phyloP scores from a whole-genome alignment of 2,888 invertebrate species.

The Nephrocerus scutellatus region DNA sequence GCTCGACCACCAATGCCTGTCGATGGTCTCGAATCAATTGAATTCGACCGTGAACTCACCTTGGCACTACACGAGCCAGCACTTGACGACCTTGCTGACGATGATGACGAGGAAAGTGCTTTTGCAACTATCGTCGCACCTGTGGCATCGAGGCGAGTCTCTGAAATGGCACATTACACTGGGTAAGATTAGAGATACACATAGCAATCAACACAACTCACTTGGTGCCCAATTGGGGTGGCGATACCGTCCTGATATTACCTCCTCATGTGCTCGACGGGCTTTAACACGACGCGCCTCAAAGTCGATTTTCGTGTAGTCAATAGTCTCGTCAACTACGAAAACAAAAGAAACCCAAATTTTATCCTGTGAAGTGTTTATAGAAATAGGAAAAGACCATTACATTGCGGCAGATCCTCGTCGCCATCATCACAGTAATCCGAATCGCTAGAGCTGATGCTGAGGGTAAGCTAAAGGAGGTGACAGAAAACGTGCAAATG shows the following conservation, averaged over 20 bases:
- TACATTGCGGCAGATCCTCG: constrained; percentile 41
- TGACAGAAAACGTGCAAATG: constrained; percentile 2
- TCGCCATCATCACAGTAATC: constrained; percentile 46
- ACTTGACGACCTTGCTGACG: constrained; percentile 32
- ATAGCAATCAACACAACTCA: constrained; percentile 21
- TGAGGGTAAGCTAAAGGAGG: constrained; percentile 38
- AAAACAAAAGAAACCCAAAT: not conserved
- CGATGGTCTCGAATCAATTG: constrained; percentile 41
- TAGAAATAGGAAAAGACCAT: not conserved
- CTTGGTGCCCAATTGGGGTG: constrained; percentile 46
- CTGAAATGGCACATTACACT: constrained; percentile 14
- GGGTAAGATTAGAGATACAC: constrained; percentile 5
- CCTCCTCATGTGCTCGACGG: constrained; percentile 46
- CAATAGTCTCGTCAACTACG: constrained; percentile 44
- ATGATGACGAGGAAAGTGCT: constrained; percentile 31
- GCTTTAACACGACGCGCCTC: constrained; percentile 46
- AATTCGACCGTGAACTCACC: constrained; percentile 42
- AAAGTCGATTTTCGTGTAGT: constrained; percentile 47
- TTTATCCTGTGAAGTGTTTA: not conserved
- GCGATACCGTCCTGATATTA: constrained; percentile 45
- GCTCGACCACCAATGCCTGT: constrained; percentile 38
- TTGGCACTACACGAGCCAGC: constrained; percentile 26
- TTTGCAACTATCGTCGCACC: constrained; percentile 22
- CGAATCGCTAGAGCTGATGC: constrained; percentile 46
- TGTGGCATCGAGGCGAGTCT: constrained; percentile 24